Conservation (phyloP, 2,888 invertebrate species). For the Capitulum mitella region DNA sequence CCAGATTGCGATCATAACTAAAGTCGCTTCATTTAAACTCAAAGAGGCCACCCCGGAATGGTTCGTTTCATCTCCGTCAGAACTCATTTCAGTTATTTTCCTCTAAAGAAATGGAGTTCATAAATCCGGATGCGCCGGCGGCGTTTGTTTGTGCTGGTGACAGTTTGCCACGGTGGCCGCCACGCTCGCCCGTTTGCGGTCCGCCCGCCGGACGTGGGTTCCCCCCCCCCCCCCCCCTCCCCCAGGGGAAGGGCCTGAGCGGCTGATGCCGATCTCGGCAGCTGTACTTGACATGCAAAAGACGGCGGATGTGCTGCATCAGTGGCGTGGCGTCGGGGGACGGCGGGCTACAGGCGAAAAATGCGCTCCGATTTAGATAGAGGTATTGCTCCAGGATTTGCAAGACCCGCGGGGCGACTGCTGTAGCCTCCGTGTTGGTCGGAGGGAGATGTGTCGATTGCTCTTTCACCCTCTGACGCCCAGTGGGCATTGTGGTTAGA, state of each 20-base stretch:
- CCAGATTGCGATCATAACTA: no score
- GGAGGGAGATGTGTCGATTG: no score
- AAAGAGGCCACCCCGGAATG: neutral
- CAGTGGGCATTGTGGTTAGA: no score
- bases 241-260: no score
- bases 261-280: neutral
- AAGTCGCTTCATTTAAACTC: neutral
- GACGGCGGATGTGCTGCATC: neutral
- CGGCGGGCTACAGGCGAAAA: neutral
- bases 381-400: neutral
- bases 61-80: neutral
- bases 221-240: no score
- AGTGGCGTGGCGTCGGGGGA: constrained; percentile 1
- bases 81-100: constrained; percentile 5
- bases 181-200: neutral
- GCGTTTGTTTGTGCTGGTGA: neutral
- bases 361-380: neutral
- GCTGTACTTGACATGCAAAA: neutral
- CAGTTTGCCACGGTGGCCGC: neutral
- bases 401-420: no score
- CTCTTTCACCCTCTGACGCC: no score
- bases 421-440: no score
- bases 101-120: neutral
- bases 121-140: neutral
- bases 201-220: no score